Conservation (phyloP, 2,888 invertebrate species). For the Aproaerema taeniolella region DNA sequence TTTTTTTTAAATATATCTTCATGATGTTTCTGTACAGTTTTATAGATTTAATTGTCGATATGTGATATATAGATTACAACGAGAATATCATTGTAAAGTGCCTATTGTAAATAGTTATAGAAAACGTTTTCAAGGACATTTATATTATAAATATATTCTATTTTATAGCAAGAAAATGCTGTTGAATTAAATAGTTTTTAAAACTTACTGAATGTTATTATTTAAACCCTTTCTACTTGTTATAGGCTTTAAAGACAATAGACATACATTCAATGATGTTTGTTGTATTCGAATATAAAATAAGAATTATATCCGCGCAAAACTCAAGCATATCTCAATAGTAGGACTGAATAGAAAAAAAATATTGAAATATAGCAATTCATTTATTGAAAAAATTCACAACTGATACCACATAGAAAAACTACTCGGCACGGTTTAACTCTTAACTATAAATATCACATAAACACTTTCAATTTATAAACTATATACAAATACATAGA, state of each 20-base stretch:
- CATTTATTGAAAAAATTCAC: constrained; percentile 74
- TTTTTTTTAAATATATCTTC: too few relatives aligned
- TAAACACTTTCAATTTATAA: constrained; percentile 74
- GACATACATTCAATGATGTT: too few relatives aligned
- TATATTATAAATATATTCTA: constrained; percentile 38
- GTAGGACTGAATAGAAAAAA: too few relatives aligned
- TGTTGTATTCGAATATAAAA: too few relatives aligned
- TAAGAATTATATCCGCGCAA: too few relatives aligned
- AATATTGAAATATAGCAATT: constrained; percentile 51
- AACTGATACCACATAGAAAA: constrained; percentile 78
- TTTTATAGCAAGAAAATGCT: constrained; percentile 41
- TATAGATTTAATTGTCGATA: constrained; percentile 38
- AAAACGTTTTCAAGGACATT: constrained; percentile 32
- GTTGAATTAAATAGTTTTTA: constrained; percentile 56
- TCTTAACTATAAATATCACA: constrained; percentile 77
- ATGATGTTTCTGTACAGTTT: constrained; percentile 27
- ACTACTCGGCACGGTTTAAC: constrained; percentile 77
- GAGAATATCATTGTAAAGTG: constrained; percentile 49
- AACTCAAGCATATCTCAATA: too few relatives aligned
- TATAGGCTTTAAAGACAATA: too few relatives aligned
- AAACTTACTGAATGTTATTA: constrained; percentile 1
- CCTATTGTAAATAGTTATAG: constrained; percentile 56
- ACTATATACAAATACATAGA: constrained; percentile 70
- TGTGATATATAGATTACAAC: constrained; percentile 73
- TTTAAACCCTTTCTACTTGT: background rate